Conservation (phyloP, 2,888 invertebrate genomes). For the Philopedon plagiatum region DNA sequence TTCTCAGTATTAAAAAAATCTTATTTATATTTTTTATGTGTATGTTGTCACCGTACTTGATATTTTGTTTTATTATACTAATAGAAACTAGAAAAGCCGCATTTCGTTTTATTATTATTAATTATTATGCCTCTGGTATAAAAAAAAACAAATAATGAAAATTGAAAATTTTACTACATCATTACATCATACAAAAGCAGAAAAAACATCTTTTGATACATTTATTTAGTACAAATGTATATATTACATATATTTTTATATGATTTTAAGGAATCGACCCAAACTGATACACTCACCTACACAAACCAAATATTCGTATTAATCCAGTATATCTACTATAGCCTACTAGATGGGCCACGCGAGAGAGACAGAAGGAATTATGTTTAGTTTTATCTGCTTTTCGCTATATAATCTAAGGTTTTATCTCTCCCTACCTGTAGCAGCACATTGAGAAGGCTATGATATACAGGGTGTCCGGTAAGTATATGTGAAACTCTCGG, state of each 20-base stretch:
- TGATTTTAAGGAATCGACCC: neutral
- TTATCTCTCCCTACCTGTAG: too few relatives aligned
- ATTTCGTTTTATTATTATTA: neutral
- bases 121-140: neutral
- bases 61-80: constrained; percentile 22
- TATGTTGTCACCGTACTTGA: neutral
- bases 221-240: constrained; percentile 17
- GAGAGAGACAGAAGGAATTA: too few relatives aligned
- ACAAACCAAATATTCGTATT: too few relatives aligned
- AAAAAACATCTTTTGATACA: constrained; percentile 32
- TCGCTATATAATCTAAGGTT: too few relatives aligned
- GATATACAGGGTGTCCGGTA: too few relatives aligned
- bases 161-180: constrained; percentile 34
- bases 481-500: too few relatives aligned
- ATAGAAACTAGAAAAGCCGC: neutral
- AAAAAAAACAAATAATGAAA: constrained; percentile 16
- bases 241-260: constrained; percentile 1
- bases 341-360: too few relatives aligned
- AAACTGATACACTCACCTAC: neutral
- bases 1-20: constrained; percentile 27
- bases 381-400: too few relatives aligned
- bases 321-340: too few relatives aligned
- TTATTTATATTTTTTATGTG: constrained; percentile 12
- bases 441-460: too few relatives aligned
- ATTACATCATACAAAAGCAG: constrained; percentile 32